Conservation (phyloP, 2,888 invertebrate species). For the Zaprionus obscuricornis region DNA sequence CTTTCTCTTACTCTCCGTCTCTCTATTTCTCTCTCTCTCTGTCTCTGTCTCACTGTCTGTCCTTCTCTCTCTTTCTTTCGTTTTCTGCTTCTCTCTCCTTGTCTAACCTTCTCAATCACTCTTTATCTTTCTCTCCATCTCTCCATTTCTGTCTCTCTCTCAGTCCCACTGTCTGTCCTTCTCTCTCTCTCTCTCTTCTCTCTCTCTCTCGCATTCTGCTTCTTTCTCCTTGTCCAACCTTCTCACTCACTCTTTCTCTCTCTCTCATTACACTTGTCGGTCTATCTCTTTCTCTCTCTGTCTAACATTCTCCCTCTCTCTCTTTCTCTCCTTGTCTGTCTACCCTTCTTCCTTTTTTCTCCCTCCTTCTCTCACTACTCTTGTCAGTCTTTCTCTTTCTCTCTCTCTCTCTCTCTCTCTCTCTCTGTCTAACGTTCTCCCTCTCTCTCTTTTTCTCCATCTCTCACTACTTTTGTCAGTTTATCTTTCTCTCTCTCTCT, state of each 20-base stretch:
- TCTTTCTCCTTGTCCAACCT: background rate
- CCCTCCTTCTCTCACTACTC: too few relatives aligned
- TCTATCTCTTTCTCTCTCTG: background rate
- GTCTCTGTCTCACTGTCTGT: too few relatives aligned
- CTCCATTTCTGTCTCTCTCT: background rate
- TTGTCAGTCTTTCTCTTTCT: slow-evolving; percentile 1
- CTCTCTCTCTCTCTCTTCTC: slow-evolving; percentile 8
- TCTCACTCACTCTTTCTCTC: too few relatives aligned
- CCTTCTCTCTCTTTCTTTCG: too few relatives aligned
- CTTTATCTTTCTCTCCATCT: background rate
- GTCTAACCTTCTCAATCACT: too few relatives aligned
- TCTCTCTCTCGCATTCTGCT: background rate
- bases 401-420: background rate
- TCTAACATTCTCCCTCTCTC: slow-evolving; percentile 11
- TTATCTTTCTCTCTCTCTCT: background rate
- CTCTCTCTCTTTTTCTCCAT: background rate
- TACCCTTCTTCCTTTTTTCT: too few relatives aligned
- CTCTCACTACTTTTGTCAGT: background rate
- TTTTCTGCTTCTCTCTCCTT: too few relatives aligned
- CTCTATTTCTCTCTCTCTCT: too few relatives aligned
- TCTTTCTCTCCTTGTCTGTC: background rate
- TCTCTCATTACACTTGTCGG: too few relatives aligned
- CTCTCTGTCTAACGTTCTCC: background rate
- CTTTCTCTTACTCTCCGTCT: too few relatives aligned
- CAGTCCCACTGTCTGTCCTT: background rate